Percentiles rank a stretch among this genome's conserved stretches.
Evolutionary conservation across 2,113 vertebrate species (phyloP).

Genomic region (Tetrax tetrax): DNA sequence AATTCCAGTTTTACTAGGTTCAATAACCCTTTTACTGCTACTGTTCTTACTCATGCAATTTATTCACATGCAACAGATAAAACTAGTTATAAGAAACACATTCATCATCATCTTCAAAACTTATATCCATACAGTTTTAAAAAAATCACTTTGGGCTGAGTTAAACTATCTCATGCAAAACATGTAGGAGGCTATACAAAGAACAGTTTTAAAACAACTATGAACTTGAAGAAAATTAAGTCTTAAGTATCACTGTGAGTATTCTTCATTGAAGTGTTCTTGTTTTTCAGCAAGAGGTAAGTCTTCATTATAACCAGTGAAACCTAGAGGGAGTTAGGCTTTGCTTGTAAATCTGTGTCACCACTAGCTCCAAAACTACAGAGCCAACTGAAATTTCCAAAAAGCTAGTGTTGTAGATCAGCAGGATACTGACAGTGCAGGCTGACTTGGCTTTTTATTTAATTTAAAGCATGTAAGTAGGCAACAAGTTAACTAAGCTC

Average conservation of each 20-base stretch:
- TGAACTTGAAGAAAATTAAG: background rate
- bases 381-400: background rate
- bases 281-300: background rate
- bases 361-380: background rate
- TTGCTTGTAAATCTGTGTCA: background rate
- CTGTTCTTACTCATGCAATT: background rate
- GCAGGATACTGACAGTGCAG: background rate
- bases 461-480: background rate
- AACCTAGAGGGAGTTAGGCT: background rate
- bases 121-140: background rate
- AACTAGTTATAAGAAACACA: background rate
- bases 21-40: background rate
- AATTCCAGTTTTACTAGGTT: background rate
- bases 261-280: background rate
- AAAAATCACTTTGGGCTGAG: background rate
- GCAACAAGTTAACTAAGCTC: background rate
- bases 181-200: background rate
- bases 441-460: background rate
- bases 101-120: background rate
- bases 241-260: background rate
- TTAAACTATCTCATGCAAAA: background rate
- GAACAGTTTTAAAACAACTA: background rate
- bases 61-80: constrained; percentile 1
- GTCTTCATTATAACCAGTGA: background rate
- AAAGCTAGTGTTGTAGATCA: background rate